These are phyloP conservation scores for Eupithecia vulgata DNA, from an alignment of 2,888 invertebrate species.

Conservation along the genomic window DNA sequence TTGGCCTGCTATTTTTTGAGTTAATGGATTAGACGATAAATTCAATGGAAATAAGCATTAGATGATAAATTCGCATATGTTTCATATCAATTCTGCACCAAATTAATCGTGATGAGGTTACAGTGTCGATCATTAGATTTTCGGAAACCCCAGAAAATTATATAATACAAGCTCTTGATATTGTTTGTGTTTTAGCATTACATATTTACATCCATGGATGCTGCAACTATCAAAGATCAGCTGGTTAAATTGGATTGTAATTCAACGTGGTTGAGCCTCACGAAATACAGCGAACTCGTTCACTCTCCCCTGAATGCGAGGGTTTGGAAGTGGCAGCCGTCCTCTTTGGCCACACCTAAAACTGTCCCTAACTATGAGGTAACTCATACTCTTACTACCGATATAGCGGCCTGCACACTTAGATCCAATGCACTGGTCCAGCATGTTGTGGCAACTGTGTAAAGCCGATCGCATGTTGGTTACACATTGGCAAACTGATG, in stretches of 20 bases:
- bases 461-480: too few species aligned
- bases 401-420: not conserved
- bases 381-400: conserved; percentile 3
- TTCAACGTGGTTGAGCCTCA: conserved; percentile 74
- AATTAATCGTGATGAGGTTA: not conserved
- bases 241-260: conserved; percentile 63
- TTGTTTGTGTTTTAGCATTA: conserved; percentile 66
- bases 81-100: not conserved
- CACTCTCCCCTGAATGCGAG: conserved; percentile 63
- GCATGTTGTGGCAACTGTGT: too few species aligned
- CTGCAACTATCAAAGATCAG: conserved; percentile 62
- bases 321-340: conserved; percentile 65
- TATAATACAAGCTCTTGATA: not conserved
- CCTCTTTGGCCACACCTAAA: conserved; percentile 42
- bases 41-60: too few species aligned
- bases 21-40: too few species aligned
- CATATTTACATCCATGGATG: conserved; percentile 69
- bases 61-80: not conserved
- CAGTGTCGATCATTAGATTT: not conserved
- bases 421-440: not conserved
- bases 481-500: too few species aligned
- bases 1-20: too few species aligned
- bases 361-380: conserved; percentile 67
- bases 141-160: not conserved
- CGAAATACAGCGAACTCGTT: conserved; percentile 64